These are phyloP conservation scores for Notarius lentiginosus DNA, from an alignment of 2,113 vertebrate species.

Conservation along the genomic window DNA sequence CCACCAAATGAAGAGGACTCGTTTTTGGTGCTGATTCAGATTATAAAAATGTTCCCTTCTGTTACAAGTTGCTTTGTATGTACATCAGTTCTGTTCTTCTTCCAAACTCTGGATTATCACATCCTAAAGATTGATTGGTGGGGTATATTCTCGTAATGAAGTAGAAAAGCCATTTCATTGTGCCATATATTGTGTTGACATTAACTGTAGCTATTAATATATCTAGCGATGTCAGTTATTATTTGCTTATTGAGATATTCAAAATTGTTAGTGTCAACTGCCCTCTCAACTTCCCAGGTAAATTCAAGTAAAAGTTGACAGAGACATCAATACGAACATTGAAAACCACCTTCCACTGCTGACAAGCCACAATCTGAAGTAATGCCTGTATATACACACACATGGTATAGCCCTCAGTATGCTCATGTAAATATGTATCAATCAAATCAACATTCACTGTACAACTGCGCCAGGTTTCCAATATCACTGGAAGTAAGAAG, in stretches of 20 bases:
- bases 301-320: conserved; percentile 3
- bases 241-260: conserved; percentile 15
- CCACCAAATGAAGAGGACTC: conserved; percentile 10
- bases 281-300: neutral
- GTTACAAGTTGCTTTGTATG: conserved; percentile 18
- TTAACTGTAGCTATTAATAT: conserved; percentile 17
- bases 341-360: conserved; percentile 7
- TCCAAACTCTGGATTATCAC: neutral
- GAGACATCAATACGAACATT: neutral
- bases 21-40: conserved; percentile 12
- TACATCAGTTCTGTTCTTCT: conserved; percentile 30
- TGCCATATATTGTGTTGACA: conserved; percentile 20
- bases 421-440: conserved; percentile 7
- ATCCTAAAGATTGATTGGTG: neutral
- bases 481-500: neutral
- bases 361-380: neutral
- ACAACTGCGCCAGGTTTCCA: neutral
- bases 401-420: conserved; percentile 47
- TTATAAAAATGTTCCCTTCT: conserved; percentile 27
- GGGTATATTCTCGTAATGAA: neutral
- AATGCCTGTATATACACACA: conserved; percentile 22
- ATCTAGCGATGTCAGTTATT: conserved; percentile 1
- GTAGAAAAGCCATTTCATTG: conserved; percentile 15
- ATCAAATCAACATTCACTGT: conserved; percentile 18
- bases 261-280: neutral